Evolutionary conservation across 2,888 invertebrate species (phyloP), one percentile per base, ranked within the genome.

Genomic region (Pseudoips prasinana): DNA sequence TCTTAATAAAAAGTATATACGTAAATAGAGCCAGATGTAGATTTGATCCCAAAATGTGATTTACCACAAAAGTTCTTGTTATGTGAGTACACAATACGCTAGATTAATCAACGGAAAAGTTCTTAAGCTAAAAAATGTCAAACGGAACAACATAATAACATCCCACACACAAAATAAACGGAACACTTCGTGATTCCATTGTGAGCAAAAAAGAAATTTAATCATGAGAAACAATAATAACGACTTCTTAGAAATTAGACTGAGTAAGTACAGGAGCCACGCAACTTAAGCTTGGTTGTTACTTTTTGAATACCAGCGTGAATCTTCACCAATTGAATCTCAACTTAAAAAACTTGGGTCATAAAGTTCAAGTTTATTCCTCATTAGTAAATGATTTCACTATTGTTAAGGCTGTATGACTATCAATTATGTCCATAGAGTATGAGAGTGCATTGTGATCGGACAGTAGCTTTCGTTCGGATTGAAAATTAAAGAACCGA

Each of bases 211-310:
- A 87, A 87, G 84, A 85, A 87, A 87, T 81, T 87, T 86, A 88
- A 87, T 87, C 84, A 88, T 86, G 86, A 84, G 88, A 88, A 88
- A 88, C 85, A 87, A 85, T 86, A 86, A 85, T 87, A 80, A 82
- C 67, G 77, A 79, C 76, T 80, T 78, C 86, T 79, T 64, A 83
- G 82, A 87, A 87, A 86, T 83, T 84, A 84, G 83, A 77, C 71
- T 73, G 71, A 67, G 85, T 88, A 88, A 88, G 78, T 86, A 81
- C 87, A 72, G 87, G 73, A 88, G 88, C 88, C 88, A 86, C 87
- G 87, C 87, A 86, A 87, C 77, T 76, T 73, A 77, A 70, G 62
- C 73, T 77, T 70, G 65, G 58, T 74, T 75, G 68, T 80, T 80
- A 72, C 67, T 79, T 83, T 76, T 83, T 79, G 72, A 78, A 79